Evolutionary conservation across 2,113 vertebrate species (phyloP), one percentile per base, ranked within the genome.

Genomic region (Mystacornis crossleyi): DNA sequence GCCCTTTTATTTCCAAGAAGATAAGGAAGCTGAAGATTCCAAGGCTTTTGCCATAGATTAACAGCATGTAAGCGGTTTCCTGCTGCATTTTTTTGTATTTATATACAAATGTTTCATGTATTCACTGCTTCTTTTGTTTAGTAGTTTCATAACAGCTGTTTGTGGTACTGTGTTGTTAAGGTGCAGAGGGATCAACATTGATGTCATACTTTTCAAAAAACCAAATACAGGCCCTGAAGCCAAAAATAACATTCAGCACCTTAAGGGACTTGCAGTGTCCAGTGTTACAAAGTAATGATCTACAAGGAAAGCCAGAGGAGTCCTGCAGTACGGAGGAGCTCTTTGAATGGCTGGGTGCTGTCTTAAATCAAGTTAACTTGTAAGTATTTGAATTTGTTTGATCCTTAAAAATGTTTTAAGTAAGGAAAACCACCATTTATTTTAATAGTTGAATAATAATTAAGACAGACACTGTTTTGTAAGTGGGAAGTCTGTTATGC

Each of bases 331-430:
- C 98, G 4, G 97, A 96, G 12, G 96, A 98, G 66, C 92, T 99
- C 42, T 98, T 99, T 53, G 99, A 99, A 80, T 99, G 99, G 99
- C 97, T 99, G 1, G 99, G 99, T 8, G 98, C 99, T 2, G 97
- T 99, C 87, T 98, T 97, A 48, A 96, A 97, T 24, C 86, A 97
- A 9, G 92, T 98, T 8, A 95, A 73, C 72, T 96, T 99, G 99
- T 99, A 87, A 97, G 99, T 98, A 86, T 16, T 64, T 47, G 8
- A n/a, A 38, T 25, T 60, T 28, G 3, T 81, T 23, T 85, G 28
- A 36, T 55, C 45, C 71, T 42, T 57, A 47, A 66, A 72, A 69
- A 26, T 20, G 10, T 50, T 72, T 86, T n/a, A 60, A 77, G 33
- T 72, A 45, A 55, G 43, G 11, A 94, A 81, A 85, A 5, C 18